Base-by-base conservation (phyloP, 2,888 invertebrate genomes). In the Leptothorax acervorum region DNA sequence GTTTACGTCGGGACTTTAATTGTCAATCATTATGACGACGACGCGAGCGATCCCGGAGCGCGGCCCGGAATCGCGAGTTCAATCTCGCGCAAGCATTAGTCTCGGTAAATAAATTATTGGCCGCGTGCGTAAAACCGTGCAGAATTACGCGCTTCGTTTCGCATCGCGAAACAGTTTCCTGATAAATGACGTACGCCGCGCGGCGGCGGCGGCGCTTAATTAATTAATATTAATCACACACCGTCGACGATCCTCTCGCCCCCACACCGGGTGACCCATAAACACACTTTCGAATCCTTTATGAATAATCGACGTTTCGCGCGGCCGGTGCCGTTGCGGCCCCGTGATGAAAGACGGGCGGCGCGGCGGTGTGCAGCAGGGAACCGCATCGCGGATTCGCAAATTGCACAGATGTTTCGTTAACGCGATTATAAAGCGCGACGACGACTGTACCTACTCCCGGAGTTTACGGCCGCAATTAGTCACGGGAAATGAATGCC, bases 211-310 rank as follows among this genome's bases (percentile, higher is more conserved):
- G 39, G 23, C 39, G 60, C 57, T 70, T 71, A 81, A 60, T 71
- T 81, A 81, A 81, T 81, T 81, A 73, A 73, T 51, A 73, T 81
- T 71, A 71, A 82, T 63, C 51, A 35, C 82, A 23, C 62, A 18
- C n/a, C 74, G 53, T 53, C 76, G 74, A 31, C 39, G 39, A 28
- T 18, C 4, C 15, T 48, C 48, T 23, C 35, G 39, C 8, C 48
- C 57, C 11, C 42, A 8, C 28, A 8, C 42, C 60, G 42, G 63
- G 0, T 75, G 75, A 82, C 82, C 57, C 42, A 82, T 18, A 70
- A 71, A 82, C 82, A 70, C 75, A 82, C 75, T 71, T 70, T 23
- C 75, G 51, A 51, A 62, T 63, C 31, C 31, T 75, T 60, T 23
- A 63, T 42, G 82, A 60, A 28, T 53, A 75, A 48, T 82, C 62